phyloP scores from a whole-genome alignment of 2,797 vertebrate species.

The Lemur catta region DNA sequence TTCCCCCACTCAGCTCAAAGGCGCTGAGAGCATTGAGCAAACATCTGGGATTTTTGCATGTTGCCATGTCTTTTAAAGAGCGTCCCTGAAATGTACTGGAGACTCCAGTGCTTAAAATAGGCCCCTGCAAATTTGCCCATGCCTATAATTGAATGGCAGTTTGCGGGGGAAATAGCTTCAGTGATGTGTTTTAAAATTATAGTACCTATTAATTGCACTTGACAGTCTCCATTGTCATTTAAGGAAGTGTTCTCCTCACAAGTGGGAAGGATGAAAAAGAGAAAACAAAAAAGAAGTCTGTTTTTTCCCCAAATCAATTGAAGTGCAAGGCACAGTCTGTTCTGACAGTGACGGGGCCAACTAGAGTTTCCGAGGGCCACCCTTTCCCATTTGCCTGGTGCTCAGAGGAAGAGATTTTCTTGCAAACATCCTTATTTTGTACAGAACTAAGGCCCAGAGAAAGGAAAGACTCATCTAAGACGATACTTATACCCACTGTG shows the following conservation, averaged over 20 bases:
- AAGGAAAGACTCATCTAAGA: neutral
- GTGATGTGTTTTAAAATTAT: slow-evolving; percentile 54
- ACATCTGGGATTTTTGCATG: slow-evolving; percentile 82
- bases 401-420: neutral
- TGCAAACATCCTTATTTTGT: neutral
- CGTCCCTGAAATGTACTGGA: slow-evolving; percentile 77
- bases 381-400: rapidly evolving
- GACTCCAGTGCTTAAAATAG: slow-evolving; percentile 76
- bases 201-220: slow-evolving; percentile 1
- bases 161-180: slow-evolving; percentile 34
- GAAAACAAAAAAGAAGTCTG: neutral
- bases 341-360: neutral
- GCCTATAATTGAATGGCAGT: slow-evolving; percentile 68
- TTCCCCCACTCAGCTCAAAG: slow-evolving; percentile 65
- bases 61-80: slow-evolving; percentile 82
- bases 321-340: neutral
- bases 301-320: neutral
- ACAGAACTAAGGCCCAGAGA: neutral
- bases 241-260: neutral
- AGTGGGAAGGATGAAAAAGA: neutral
- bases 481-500: neutral
- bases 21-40: slow-evolving; percentile 74
- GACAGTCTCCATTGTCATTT: slow-evolving; percentile 34
- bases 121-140: slow-evolving; percentile 65
- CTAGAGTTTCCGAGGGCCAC: neutral